Evolutionary conservation across 2,797 vertebrate species (phyloP).

Genomic region (Spinibarbus caldwelli): DNA sequence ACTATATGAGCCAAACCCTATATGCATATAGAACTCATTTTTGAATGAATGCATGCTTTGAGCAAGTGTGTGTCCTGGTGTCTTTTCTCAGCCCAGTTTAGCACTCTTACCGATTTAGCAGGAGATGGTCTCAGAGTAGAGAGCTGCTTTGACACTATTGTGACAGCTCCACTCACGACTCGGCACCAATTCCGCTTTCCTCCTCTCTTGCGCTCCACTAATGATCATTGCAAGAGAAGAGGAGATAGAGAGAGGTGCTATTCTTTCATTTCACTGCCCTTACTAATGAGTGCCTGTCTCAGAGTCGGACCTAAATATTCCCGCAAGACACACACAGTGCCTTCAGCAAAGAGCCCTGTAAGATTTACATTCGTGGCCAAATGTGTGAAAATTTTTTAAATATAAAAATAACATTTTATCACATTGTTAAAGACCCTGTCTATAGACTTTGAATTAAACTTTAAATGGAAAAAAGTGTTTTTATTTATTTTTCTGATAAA

Average conservation of each 20-base stretch:
- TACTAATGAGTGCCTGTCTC: slow-evolving; percentile 19
- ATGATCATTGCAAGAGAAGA: slow-evolving; percentile 66
- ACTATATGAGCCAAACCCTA: neutral
- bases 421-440: neutral
- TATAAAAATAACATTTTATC: neutral
- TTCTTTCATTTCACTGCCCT: slow-evolving; percentile 25
- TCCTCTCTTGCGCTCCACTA: slow-evolving; percentile 56
- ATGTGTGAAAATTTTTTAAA: neutral
- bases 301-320: slow-evolving; percentile 7
- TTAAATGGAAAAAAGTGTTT: too few relatives aligned
- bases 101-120: neutral
- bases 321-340: neutral
- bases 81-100: slow-evolving; percentile 2
- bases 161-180: slow-evolving; percentile 67
- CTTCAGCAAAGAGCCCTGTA: neutral
- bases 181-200: slow-evolving; percentile 67
- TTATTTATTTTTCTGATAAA: neutral
- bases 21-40: neutral
- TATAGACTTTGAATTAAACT: neutral
- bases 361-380: neutral
- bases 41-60: neutral
- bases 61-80: neutral
- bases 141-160: slow-evolving; percentile 32
- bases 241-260: slow-evolving; percentile 20
- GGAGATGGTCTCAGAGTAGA: slow-evolving; percentile 11